A percentile compares a stretch with the other conserved stretches of the same genome.
Conservation (phyloP, 2,888 invertebrate genomes). For the Drosophila macrothrix region DNA sequence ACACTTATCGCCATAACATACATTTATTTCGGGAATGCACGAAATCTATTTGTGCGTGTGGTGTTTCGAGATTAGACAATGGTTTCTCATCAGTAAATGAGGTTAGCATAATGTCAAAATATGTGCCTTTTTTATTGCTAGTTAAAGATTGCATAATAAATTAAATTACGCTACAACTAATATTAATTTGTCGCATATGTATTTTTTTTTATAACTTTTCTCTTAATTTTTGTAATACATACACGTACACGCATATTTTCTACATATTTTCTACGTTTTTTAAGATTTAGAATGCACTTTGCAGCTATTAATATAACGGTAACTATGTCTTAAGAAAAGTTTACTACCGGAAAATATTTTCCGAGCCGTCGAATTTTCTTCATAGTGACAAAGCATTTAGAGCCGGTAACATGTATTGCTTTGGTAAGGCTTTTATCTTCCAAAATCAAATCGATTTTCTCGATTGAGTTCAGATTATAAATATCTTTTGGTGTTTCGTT, state of each 20-base stretch:
- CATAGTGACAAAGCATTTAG: slow-evolving; percentile 84
- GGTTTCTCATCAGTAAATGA: slow-evolving; percentile 48
- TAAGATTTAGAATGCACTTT: slow-evolving; percentile 77
- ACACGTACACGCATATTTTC: slow-evolving; percentile 75
- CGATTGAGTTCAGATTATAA: slow-evolving; percentile 84
- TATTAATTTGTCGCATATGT: slow-evolving; percentile 67
- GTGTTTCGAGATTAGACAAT: slow-evolving; percentile 58
- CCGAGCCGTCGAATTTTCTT: slow-evolving; percentile 88
- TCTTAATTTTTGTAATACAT: slow-evolving; percentile 52
- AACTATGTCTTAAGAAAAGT: slow-evolving; percentile 77
- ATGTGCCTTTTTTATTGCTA: slow-evolving; percentile 62
- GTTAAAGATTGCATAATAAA: slow-evolving; percentile 67
- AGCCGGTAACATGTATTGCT: slow-evolving; percentile 83
- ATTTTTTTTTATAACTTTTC: slow-evolving; percentile 54
- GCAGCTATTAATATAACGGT: slow-evolving; percentile 53
- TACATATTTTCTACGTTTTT: slow-evolving; percentile 68
- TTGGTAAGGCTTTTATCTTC: slow-evolving; percentile 84
- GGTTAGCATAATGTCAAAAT: slow-evolving; percentile 56
- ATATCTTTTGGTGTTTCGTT: slow-evolving; percentile 81
- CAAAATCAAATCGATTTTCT: slow-evolving; percentile 84
- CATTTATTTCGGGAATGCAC: slow-evolving; percentile 54
- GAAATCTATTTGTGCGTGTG: slow-evolving; percentile 63
- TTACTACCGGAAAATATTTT: slow-evolving; percentile 88
- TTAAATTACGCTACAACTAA: slow-evolving; percentile 76
- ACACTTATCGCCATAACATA: slow-evolving; percentile 53